These are phyloP conservation scores for Drosophila azteca DNA, from an alignment of 1,140 invertebrate species.

Conservation along the genomic window DNA sequence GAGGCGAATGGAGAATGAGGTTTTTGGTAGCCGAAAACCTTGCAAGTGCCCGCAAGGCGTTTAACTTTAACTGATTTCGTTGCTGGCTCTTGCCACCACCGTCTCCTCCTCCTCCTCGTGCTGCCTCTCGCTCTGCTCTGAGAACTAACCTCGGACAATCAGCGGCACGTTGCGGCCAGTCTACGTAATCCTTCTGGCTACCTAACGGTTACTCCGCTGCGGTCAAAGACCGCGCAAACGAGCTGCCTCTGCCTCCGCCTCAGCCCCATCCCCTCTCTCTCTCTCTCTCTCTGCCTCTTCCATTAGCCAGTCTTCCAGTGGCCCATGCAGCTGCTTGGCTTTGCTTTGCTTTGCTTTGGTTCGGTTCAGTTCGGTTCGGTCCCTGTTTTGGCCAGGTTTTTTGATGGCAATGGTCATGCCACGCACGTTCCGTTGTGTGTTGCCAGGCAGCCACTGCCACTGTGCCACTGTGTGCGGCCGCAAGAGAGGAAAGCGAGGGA, in stretches of 20 bases:
- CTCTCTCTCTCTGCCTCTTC: slow-evolving; percentile 11
- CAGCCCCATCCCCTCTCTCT: neutral
- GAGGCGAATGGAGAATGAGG: slow-evolving; percentile 59
- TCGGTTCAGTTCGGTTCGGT: too few relatives aligned
- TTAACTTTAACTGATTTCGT: slow-evolving; percentile 74
- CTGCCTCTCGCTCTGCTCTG: slow-evolving; percentile 11
- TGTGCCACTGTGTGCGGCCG: neutral
- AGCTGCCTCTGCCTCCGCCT: slow-evolving; percentile 31
- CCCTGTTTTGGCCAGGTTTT: slow-evolving; percentile 43
- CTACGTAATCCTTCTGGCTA: slow-evolving; percentile 56
- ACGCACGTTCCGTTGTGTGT: slow-evolving; percentile 38
- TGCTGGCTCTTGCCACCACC: slow-evolving; percentile 4
- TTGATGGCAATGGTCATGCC: slow-evolving; percentile 50
- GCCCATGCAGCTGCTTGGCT: too few relatives aligned
- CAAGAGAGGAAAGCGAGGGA: neutral
- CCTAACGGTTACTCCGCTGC: slow-evolving; percentile 58
- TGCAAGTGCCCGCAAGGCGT: slow-evolving; percentile 60
- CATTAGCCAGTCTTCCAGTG: too few relatives aligned
- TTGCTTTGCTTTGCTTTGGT: too few relatives aligned
- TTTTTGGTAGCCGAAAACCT: slow-evolving; percentile 42
- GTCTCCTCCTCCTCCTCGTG: neutral
- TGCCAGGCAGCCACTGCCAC: slow-evolving; percentile 34
- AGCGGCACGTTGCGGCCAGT: slow-evolving; percentile 33
- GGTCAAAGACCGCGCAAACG: slow-evolving; percentile 52
- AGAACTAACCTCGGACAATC: slow-evolving; percentile 65